These are phyloP conservation scores for Pegea sp. DNA, from an alignment of 23 tunicate species.

Conservation along the genomic window DNA sequence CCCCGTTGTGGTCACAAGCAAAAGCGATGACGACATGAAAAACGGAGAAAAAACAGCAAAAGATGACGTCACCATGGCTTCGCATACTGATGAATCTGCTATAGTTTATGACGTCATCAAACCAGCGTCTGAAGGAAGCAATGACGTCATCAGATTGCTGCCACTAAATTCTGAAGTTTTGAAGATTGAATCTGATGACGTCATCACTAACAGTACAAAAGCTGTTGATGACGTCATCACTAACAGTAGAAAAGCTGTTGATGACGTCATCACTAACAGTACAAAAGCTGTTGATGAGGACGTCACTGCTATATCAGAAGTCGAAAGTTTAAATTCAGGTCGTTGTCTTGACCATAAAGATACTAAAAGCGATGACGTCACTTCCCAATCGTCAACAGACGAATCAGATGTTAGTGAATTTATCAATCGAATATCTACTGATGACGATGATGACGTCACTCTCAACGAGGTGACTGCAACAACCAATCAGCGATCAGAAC, in stretches of 20 bases:
- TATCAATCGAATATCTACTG: neutral
- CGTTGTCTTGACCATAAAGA: neutral
- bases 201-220: neutral
- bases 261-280: neutral
- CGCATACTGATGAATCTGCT: too few relatives aligned
- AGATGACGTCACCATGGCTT: too few relatives aligned
- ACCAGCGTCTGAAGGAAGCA: too few relatives aligned
- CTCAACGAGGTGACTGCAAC: neutral
- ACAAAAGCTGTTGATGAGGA: neutral
- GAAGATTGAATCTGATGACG: too few relatives aligned
- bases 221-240: neutral
- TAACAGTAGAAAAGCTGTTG: too few relatives aligned
- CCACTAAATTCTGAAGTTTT: too few relatives aligned
- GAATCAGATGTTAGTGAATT: neutral
- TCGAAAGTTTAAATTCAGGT: neutral
- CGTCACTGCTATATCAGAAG: neutral
- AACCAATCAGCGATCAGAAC: neutral
- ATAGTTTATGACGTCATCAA: too few relatives aligned
- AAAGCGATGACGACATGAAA: too few relatives aligned
- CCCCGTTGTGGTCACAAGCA: too few relatives aligned
- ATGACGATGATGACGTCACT: neutral
- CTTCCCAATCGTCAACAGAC: neutral
- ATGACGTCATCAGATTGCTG: too few relatives aligned
- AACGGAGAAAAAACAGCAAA: too few relatives aligned
- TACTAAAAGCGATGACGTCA: neutral